Percentiles rank a stretch among this genome's conserved stretches.
Conservation (phyloP, 2,113 vertebrate genomes). For the Pseudorectes ferrugineus region DNA sequence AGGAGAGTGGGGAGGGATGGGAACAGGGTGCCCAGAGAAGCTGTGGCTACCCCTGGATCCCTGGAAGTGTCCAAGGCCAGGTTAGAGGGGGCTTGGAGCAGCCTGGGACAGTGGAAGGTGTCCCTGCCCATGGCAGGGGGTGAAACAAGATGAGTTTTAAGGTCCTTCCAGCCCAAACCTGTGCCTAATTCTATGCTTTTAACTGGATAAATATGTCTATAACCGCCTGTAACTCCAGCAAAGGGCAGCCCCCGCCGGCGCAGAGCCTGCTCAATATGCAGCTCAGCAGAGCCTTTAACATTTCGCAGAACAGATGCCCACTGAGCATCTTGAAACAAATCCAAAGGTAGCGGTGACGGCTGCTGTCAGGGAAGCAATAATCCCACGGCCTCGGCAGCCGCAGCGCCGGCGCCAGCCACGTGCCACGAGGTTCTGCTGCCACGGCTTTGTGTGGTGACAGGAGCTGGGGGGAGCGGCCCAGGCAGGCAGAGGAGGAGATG, state of each 20-base stretch:
- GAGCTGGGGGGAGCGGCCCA: not conserved
- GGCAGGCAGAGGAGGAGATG: not conserved
- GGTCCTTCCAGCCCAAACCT: not conserved
- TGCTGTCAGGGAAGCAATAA: constrained; percentile 45
- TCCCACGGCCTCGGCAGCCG: not conserved
- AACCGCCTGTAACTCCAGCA: not conserved
- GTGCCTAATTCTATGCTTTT: not conserved
- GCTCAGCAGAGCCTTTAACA: constrained; percentile 13
- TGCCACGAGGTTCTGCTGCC: not conserved
- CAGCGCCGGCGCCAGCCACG: not conserved
- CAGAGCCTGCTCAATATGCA: constrained; percentile 24
- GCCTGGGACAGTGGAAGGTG: fast-evolving
- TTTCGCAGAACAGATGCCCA: constrained; percentile 40
- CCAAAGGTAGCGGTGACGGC: constrained; percentile 19
- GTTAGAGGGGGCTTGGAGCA: fast-evolving
- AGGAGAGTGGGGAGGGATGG: not conserved
- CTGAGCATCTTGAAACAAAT: constrained; percentile 43
- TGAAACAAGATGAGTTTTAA: not conserved
- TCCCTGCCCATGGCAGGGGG: not conserved
- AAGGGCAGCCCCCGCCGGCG: not conserved
- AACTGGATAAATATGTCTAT: not conserved
- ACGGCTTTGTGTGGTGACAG: not conserved
- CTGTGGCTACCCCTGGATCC: not conserved
- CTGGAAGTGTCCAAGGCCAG: not conserved
- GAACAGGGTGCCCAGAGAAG: fast-evolving